Base-by-base conservation (phyloP, 1,140 invertebrate genomes). In the Trachymyrmex septentrionalis region DNA sequence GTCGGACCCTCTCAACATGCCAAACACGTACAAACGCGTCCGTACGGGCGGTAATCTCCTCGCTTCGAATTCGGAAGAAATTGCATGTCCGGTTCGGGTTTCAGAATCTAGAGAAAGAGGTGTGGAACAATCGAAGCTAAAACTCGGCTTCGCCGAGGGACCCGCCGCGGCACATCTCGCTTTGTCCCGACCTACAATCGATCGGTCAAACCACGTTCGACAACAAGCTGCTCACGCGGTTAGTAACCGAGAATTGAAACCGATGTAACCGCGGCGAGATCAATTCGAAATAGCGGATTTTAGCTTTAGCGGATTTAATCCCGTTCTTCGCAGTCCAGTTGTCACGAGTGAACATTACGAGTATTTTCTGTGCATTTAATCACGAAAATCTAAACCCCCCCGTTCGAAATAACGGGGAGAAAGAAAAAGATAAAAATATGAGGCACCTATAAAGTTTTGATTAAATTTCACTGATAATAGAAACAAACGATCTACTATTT, bases 211-310 rank as follows among this genome's bases (percentile, higher is more conserved):
- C 61, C 34, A 21, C 38, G 69, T 84, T 75, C 69, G 71, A 84
- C 69, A 84, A 84, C 80, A 84, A 75, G 80, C 78, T 44, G 78
- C 67, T 72, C 69, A 71, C 80, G 69, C 69, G 59, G 69, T 84
- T 84, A 61, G 69, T 73, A 73, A 73, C 38, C 69, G 57, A 69
- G 69, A 48, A 44, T 48, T 21, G 24, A 61, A 73, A 48, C 24
- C 53, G 55, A 63, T 53, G 30, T 81, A 59, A 55, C 21, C 66
- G 64, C 48, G 48, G 34, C 16, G 30, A 71, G 48, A 55, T 55
- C 77, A 81, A 55, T 53, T 80, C 78, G 66, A 44, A 14, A 44
- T 34, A 44, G 66, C 55, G 24, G 55, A 69, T 5, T 78, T 66
- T 55, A 27, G 14, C 48, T 81, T 38, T 38, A 14, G 48, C n/a